phyloP scores from a whole-genome alignment of 2,797 vertebrate genomes.

The Gallinago nigripennis region DNA sequence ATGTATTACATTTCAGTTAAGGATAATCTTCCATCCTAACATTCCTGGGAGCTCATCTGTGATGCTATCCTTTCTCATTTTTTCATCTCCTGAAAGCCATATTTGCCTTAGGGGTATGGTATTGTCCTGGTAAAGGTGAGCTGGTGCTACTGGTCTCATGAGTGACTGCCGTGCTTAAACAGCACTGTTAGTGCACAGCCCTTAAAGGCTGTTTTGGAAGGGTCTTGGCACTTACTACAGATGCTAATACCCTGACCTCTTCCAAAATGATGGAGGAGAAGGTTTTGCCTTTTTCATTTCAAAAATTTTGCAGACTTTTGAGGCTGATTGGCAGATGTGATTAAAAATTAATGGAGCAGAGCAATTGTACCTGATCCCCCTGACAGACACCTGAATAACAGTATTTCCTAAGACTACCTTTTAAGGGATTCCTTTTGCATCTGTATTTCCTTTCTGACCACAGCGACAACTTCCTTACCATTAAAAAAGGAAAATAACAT shows the following conservation, averaged over 20 bases:
- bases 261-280: neutral
- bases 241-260: neutral
- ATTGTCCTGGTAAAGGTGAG: neutral
- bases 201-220: neutral
- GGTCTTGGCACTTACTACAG: neutral
- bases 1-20: neutral
- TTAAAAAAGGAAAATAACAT: neutral
- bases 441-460: neutral
- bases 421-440: neutral
- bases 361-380: neutral
- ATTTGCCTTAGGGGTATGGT: neutral
- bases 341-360: slow-evolving; percentile 31
- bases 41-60: neutral
- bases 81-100: neutral
- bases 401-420: neutral
- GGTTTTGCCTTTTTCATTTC: neutral
- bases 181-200: neutral
- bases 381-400: neutral
- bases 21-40: neutral
- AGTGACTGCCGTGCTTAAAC: neutral
- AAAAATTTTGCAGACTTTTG: neutral
- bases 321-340: neutral
- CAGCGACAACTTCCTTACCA: neutral
- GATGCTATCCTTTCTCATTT: neutral
- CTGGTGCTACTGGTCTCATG: neutral